phyloP scores from a whole-genome alignment of 2,113 vertebrate genomes.

The Actenoides lindsayi region DNA sequence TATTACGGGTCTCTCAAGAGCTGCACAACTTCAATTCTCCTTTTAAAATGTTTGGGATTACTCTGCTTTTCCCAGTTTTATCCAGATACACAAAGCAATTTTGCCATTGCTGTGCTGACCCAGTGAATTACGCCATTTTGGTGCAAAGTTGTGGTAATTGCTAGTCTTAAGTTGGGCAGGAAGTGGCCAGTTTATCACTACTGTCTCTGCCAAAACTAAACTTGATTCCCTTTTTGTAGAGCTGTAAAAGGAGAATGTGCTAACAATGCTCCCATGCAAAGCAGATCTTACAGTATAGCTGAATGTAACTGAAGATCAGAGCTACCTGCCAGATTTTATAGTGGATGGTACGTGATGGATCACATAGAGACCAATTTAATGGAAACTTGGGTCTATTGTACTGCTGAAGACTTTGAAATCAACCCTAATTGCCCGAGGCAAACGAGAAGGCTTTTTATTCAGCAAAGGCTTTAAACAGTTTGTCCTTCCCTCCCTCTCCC shows the following conservation, averaged over 20 bases:
- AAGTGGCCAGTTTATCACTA: background rate
- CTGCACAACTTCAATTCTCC: background rate
- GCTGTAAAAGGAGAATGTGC: background rate
- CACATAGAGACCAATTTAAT: background rate
- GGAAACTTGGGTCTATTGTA: background rate
- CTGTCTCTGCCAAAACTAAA: background rate
- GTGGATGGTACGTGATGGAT: background rate
- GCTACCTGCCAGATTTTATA: background rate
- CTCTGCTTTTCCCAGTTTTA: background rate
- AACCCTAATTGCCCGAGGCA: background rate
- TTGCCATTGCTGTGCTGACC: background rate
- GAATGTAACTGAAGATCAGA: background rate
- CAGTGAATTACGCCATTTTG: rapidly evolving
- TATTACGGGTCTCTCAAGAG: background rate
- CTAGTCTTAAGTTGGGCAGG: background rate
- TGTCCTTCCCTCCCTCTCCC: background rate
- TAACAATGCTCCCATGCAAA: background rate
- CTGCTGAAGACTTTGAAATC: background rate
- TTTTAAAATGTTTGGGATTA: background rate
- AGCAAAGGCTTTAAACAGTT: background rate
- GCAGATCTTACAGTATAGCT: background rate
- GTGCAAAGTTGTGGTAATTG: background rate
- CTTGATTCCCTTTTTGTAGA: background rate
- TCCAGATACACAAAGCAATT: background rate
- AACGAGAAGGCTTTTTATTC: background rate